Evolutionary conservation across 1,140 invertebrate species (phyloP).

Genomic region (Pseudomyrmex dendroicus): DNA sequence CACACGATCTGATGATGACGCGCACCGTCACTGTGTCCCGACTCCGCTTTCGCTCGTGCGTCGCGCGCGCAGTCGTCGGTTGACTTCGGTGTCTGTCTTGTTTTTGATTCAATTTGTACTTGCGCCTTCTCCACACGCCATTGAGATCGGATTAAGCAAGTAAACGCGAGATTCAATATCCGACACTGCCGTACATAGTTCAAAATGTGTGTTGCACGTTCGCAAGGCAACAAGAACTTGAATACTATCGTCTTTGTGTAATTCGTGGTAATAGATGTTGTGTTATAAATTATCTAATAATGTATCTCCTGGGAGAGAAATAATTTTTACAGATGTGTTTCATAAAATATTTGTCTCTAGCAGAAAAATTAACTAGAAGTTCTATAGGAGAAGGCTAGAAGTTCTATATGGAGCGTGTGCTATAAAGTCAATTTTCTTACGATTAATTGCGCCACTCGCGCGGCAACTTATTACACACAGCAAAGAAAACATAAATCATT

Average conservation of each 20-base stretch:
- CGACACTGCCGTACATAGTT: not conserved
- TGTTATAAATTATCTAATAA: not conserved
- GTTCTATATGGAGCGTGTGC: not conserved
- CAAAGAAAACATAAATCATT: constrained; percentile 12
- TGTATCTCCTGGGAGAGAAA: not conserved
- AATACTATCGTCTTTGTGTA: not conserved
- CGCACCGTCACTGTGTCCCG: not conserved
- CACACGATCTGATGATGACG: constrained; percentile 21
- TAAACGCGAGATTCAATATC: constrained; percentile 10
- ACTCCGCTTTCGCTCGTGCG: constrained; percentile 29
- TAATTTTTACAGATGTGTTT: not conserved
- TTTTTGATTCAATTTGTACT: constrained; percentile 59
- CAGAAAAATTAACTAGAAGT: not conserved
- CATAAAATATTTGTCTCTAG: not conserved
- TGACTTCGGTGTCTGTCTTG: constrained; percentile 63
- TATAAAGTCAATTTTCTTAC: not conserved
- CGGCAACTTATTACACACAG: not conserved
- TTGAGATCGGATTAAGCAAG: constrained; percentile 49
- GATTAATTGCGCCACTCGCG: not conserved
- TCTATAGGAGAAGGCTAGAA: too few species aligned
- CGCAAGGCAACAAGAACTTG: not conserved
- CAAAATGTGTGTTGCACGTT: constrained; percentile 6
- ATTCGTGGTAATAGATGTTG: not conserved
- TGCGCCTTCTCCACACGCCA: constrained; percentile 27
- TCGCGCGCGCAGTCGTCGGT: constrained; percentile 24